These are phyloP conservation scores for Megaptera novaeangliae DNA, from an alignment of 2,113 vertebrate species.

Conservation along the genomic window DNA sequence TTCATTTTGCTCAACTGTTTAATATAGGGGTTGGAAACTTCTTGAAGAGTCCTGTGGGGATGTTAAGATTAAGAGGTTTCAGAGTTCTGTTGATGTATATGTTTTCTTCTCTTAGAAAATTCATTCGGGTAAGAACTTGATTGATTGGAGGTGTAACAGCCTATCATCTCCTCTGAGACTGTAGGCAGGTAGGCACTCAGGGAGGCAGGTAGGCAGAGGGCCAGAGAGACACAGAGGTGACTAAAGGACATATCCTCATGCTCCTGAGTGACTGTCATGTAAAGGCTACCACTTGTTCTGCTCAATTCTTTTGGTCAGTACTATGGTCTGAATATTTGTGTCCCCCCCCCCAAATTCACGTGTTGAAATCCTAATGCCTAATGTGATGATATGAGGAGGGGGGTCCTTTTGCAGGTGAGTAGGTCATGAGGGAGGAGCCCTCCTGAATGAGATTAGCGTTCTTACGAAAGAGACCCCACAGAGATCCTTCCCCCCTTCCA, in stretches of 20 bases:
- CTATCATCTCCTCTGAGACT: background rate
- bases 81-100: background rate
- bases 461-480: background rate
- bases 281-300: background rate
- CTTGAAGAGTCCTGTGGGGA: background rate
- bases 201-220: background rate
- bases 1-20: background rate
- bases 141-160: background rate
- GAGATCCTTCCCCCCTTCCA: background rate
- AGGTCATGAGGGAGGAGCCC: background rate
- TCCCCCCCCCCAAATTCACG: background rate
- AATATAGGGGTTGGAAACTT: background rate
- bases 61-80: background rate
- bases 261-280: background rate
- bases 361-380: background rate
- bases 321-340: background rate
- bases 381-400: background rate
- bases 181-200: background rate
- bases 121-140: background rate
- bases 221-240: background rate
- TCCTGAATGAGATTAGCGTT: background rate
- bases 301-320: background rate
- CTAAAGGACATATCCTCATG: fast-evolving
- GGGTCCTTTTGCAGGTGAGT: background rate
- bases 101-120: constrained; percentile 30